Evolutionary conservation across 2,113 vertebrate genomes (phyloP).

Genomic region (Hassar affinis): DNA sequence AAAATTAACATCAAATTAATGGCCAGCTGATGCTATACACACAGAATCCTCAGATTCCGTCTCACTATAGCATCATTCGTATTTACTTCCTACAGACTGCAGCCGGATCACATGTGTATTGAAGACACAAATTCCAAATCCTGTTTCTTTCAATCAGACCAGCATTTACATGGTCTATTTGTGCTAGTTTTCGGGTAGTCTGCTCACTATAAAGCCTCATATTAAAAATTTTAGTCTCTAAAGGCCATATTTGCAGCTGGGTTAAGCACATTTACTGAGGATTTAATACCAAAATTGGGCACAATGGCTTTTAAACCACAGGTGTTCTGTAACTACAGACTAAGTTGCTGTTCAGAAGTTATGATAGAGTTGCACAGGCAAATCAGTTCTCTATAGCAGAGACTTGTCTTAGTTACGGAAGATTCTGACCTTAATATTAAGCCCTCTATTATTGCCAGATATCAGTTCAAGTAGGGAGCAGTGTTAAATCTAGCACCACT

Average conservation of each 20-base stretch:
- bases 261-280: background rate
- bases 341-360: background rate
- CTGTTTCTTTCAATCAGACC: background rate
- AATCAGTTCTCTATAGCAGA: too few species aligned
- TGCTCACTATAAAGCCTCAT: background rate
- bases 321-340: background rate
- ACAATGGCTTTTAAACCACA: background rate
- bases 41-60: background rate
- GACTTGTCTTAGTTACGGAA: too few species aligned
- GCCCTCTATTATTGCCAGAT: too few species aligned
- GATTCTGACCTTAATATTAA: too few species aligned
- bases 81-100: background rate
- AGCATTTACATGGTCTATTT: background rate
- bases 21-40: background rate
- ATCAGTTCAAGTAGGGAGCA: too few species aligned
- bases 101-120: background rate
- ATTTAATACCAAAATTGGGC: background rate
- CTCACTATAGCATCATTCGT: background rate
- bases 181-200: background rate
- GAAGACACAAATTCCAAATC: background rate
- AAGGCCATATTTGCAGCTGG: background rate
- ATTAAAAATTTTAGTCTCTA: background rate
- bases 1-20: background rate
- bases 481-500: too few species aligned
- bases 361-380: too few species aligned